Evolutionary conservation across 1,140 invertebrate species (phyloP).

Genomic region (Sycobia sp.): DNA sequence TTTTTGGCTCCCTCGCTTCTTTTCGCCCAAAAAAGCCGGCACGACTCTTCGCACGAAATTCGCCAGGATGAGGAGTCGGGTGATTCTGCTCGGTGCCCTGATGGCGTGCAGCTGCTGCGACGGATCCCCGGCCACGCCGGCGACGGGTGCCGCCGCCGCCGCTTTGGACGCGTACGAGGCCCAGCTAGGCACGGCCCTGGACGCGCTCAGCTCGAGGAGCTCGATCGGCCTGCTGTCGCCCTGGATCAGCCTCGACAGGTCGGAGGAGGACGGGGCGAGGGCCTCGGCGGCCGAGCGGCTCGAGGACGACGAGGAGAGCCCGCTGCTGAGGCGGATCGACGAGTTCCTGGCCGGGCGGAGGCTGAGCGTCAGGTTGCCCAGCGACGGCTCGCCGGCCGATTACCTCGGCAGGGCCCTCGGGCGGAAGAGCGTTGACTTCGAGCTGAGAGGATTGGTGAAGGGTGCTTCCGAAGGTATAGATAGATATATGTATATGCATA

Average conservation of each 20-base stretch:
- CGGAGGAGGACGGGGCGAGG: too few relatives aligned
- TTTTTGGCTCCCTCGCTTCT: too few relatives aligned
- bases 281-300: conserved; percentile 16
- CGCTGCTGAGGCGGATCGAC: conserved; percentile 51
- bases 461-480: conserved; percentile 58
- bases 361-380: conserved; percentile 49
- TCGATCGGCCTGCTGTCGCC: conserved; percentile 50
- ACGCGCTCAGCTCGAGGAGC: conserved; percentile 46
- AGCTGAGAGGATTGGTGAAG: conserved; percentile 45
- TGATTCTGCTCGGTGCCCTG: too few relatives aligned
- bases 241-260: conserved; percentile 52
- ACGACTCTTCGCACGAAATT: neutral
- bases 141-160: too few relatives aligned
- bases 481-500: too few relatives aligned
- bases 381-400: conserved; percentile 53
- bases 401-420: conserved; percentile 55
- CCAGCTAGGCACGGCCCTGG: conserved; percentile 47
- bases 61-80: neutral
- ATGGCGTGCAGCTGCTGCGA: too few relatives aligned
- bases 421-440: conserved; percentile 48
- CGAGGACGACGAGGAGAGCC: conserved; percentile 25
- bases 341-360: conserved; percentile 49
- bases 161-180: conserved; percentile 29
- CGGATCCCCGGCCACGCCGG: neutral
- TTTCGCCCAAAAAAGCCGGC: too few relatives aligned